Percentiles rank a stretch among this genome's conserved stretches.
Conservation (phyloP, 2,797 vertebrate genomes). For the Sebastes paucispinis region DNA sequence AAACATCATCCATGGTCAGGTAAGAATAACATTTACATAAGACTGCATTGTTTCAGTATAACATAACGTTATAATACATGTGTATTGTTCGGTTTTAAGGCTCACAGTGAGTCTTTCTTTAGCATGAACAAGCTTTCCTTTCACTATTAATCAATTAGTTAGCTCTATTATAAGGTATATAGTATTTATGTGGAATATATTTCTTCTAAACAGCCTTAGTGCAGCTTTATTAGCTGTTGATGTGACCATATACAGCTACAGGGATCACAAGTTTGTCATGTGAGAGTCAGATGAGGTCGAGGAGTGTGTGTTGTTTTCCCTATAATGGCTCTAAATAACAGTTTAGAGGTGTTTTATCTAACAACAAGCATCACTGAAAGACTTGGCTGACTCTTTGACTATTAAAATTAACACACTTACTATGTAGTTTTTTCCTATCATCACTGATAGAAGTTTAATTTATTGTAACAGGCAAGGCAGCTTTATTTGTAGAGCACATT, state of each 20-base stretch:
- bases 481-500: no score
- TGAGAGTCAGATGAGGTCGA: conserved; percentile 60
- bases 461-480: no score
- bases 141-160: not conserved
- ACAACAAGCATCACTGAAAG: not conserved
- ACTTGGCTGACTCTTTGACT: not conserved
- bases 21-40: conserved; percentile 33
- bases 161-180: not conserved
- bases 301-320: not conserved
- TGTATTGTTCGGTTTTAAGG: not conserved
- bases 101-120: not conserved
- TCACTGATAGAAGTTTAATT: no score
- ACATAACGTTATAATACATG: not conserved
- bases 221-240: not conserved
- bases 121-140: not conserved
- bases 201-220: not conserved
- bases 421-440: no score
- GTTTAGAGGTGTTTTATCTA: not conserved
- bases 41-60: not conserved
- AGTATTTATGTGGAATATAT: not conserved
- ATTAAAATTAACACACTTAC: no score
- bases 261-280: conserved; percentile 37
- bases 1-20: conserved; percentile 77
- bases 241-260: no score
- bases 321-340: not conserved